Evolutionary conservation across 2,888 invertebrate species (phyloP), one percentile per base, ranked within the genome.

Genomic region (Stenurella melanura): DNA sequence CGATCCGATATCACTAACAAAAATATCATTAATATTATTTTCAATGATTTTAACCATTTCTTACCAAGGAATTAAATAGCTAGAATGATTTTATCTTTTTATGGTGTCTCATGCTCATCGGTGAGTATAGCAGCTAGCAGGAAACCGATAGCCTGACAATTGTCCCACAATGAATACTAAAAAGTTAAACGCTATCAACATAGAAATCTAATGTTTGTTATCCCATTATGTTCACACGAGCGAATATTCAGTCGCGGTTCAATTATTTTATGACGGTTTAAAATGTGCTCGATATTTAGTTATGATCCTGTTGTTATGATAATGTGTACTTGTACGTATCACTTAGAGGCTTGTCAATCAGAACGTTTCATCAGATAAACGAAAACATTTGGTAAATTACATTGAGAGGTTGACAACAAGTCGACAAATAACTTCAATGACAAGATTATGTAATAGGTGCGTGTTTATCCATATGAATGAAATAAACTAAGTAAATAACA

Each of bases 261-360:
- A 50, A 21, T 66, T 66, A 50, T 66, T 66, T 66, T 66, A 19
- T 50, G 66, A 66, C 66, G 50, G 66, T 66, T 66, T 66, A 42
- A 66, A 66, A 66, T 50, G 50, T 19, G 66, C 18, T 15, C 66
- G 18, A 10, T 42, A 38, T 66, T 21, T 58, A 15, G 19, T 58
- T 58, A 58, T 18, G 58, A 58, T 66, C 50, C 38, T 19, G 66
- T 66, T 64, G 30, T 42, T 66, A 9, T 19, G 66, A 66, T 66
- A 66, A 66, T 66, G 18, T n/a, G 42, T 58, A 10, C 21, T 42
- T 66, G 42, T 66, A 21, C 38, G 19, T 38, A 19, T 66, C 66
- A 50, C 15, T 38, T 66, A n/a, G 5, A 66, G 17, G 19, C 42
- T n/a, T 66, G 66, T 66, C 66, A 66, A 50, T 38, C 19, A 19